Evolutionary conservation across 1,140 invertebrate species (phyloP).

Genomic region (Daktulosphaira vitifoliae): DNA sequence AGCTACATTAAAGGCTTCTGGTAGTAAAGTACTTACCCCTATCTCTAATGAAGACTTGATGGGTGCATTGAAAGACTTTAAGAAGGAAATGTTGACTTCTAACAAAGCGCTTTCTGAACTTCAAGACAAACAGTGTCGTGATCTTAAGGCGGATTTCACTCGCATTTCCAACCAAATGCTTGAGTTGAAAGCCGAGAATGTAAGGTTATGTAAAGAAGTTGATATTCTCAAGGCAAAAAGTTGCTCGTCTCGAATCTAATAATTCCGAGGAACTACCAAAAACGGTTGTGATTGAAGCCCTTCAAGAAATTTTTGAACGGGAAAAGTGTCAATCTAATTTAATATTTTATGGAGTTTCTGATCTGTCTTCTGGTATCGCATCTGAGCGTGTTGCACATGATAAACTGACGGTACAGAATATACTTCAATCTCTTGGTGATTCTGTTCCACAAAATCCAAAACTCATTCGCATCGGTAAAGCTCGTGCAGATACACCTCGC

Average conservation of each 20-base stretch:
- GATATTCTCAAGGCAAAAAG: neutral
- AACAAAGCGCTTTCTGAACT: neutral
- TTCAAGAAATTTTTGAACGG: neutral
- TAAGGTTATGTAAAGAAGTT: neutral
- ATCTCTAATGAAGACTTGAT: slow-evolving; percentile 17
- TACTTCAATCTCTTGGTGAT: neutral
- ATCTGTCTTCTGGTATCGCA: neutral
- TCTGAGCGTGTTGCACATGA: neutral
- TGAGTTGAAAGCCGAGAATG: neutral
- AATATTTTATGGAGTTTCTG: neutral
- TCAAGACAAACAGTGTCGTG: neutral
- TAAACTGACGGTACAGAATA: neutral
- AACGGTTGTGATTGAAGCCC: neutral
- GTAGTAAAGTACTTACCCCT: neutral
- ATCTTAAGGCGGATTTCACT: neutral
- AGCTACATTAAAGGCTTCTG: neutral
- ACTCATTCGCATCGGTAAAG: slow-evolving; percentile 7
- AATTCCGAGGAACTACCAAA: neutral
- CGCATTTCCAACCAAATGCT: neutral
- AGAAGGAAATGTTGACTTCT: neutral
- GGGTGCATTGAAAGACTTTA: neutral
- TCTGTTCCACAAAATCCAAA: neutral
- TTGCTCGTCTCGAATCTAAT: neutral
- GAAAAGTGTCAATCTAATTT: neutral
- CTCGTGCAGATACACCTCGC: neutral